Evolutionary conservation across 1,140 invertebrate genomes (phyloP).

Genomic region (Formica exsecta): DNA sequence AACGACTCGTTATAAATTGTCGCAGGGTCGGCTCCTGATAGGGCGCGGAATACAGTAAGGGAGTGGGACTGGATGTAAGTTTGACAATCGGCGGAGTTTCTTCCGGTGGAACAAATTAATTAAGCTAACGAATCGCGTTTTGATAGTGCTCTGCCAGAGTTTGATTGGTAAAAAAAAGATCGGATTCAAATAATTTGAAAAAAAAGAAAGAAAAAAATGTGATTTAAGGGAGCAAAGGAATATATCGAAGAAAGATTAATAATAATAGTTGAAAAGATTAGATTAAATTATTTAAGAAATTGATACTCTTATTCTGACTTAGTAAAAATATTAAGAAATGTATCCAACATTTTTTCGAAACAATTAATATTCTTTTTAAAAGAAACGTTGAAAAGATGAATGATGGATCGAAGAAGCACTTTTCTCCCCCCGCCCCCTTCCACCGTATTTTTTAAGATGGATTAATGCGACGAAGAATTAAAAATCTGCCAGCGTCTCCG

Average conservation of each 20-base stretch:
- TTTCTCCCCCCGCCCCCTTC: no score
- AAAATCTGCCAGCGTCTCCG: constrained; percentile 1
- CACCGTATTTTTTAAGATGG: neutral
- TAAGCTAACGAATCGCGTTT: constrained; percentile 27
- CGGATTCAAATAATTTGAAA: neutral
- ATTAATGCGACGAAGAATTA: neutral
- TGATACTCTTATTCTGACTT: neutral
- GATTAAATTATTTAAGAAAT: neutral
- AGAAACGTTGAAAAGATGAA: neutral
- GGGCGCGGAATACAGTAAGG: constrained; percentile 52
- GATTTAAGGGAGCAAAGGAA: no score
- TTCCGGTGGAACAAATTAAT: constrained; percentile 79
- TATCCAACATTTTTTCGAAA: neutral
- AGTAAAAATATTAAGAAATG: no score
- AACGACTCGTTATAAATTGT: constrained; percentile 76
- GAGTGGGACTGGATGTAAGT: constrained; percentile 18
- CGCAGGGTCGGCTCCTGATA: constrained; percentile 64
- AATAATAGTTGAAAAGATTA: neutral
- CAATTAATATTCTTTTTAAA: neutral
- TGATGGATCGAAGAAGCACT: no score
- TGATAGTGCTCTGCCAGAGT: constrained; percentile 22
- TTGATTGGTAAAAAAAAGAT: constrained; percentile 4
- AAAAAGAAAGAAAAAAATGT: neutral
- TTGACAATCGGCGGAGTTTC: constrained; percentile 70
- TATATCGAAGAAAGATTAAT: neutral